Conservation (phyloP, 30 jellyfish, hydroid and myxozoan species). For the Catostylus mosaicus region DNA sequence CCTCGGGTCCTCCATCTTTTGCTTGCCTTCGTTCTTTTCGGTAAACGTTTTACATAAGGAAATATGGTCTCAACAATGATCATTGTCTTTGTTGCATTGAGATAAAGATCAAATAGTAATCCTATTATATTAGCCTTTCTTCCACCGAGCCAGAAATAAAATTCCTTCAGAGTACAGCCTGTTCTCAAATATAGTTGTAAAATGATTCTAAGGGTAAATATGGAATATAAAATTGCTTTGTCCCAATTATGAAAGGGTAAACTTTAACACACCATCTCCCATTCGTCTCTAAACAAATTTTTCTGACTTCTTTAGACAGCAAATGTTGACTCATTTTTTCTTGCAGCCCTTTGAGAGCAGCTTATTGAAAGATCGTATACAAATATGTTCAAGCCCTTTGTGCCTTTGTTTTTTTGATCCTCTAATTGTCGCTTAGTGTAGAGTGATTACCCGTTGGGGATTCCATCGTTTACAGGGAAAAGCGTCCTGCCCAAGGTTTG, state of each 20-base stretch:
- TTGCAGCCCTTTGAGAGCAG: constrained; percentile 51
- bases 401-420: constrained; percentile 48
- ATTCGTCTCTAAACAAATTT: constrained; percentile 15
- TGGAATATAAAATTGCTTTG: constrained; percentile 7
- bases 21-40: background rate
- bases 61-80: constrained; percentile 17
- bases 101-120: constrained; percentile 24
- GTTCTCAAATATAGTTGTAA: background rate
- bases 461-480: constrained; percentile 36
- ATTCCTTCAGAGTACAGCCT: background rate
- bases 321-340: constrained; percentile 54
- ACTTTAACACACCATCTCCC: constrained; percentile 8
- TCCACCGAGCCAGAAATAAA: constrained; percentile 40
- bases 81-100: constrained; percentile 29
- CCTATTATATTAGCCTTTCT: constrained; percentile 55
- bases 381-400: constrained; percentile 62
- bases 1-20: constrained; percentile 16
- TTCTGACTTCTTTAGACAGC: constrained; percentile 67
- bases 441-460: constrained; percentile 60
- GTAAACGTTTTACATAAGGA: background rate
- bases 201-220: background rate
- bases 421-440: constrained; percentile 46
- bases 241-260: constrained; percentile 11
- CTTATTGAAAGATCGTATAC: constrained; percentile 61
- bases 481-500: constrained; percentile 36